These are phyloP conservation scores for Drosophila tripunctata DNA, from an alignment of 2,888 invertebrate species.

Conservation along the genomic window DNA sequence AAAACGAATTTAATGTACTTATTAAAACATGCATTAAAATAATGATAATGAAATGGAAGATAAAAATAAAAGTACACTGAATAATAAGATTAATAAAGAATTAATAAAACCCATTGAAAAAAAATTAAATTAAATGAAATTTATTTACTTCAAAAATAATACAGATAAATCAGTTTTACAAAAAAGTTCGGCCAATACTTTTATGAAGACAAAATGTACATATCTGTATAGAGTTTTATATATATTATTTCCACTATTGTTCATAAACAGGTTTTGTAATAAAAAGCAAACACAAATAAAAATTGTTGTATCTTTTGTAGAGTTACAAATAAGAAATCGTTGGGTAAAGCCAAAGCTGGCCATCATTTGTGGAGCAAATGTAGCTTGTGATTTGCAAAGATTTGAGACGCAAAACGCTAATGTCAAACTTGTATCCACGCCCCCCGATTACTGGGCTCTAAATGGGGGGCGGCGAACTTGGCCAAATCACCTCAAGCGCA, in stretches of 20 bases:
- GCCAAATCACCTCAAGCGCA: constrained; percentile 76
- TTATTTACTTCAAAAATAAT: not conserved
- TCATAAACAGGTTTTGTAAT: not conserved
- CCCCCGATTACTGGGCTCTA: constrained; percentile 19
- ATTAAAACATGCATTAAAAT: too few species aligned
- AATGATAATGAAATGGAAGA: too few species aligned
- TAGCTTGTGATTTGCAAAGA: constrained; percentile 76
- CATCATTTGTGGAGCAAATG: constrained; percentile 74
- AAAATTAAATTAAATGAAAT: too few species aligned
- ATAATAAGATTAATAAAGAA: too few species aligned
- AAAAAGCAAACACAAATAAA: not conserved
- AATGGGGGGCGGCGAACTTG: constrained; percentile 52
- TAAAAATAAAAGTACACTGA: too few species aligned
- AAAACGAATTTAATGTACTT: too few species aligned
- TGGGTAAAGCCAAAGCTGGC: constrained; percentile 50
- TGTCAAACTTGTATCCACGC: constrained; percentile 38
- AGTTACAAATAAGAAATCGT: not conserved
- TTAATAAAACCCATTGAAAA: too few species aligned
- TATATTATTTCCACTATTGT: too few species aligned
- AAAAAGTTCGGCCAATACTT: too few species aligned
- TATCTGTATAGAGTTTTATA: not conserved
- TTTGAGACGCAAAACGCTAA: constrained; percentile 47
- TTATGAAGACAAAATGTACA: too few species aligned
- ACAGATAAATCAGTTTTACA: too few species aligned
- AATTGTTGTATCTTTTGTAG: not conserved